Percentiles rank a stretch among this genome's conserved stretches.
phyloP scores from a whole-genome alignment of 2,797 vertebrate species.

The Pteropus rufus region DNA sequence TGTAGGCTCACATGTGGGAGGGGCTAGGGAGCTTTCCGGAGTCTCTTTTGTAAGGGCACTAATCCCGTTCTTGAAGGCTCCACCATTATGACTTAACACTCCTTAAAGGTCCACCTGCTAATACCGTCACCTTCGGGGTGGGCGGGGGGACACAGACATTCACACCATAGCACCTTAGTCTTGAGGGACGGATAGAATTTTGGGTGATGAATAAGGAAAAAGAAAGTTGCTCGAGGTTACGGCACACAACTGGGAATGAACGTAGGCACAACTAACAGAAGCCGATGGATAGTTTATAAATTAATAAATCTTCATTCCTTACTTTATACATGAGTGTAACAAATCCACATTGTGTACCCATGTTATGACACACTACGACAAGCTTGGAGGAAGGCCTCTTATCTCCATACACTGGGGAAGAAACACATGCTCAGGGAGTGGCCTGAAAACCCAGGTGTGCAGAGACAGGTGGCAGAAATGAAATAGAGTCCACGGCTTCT shows the following conservation, averaged over 20 bases:
- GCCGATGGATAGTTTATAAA: background rate
- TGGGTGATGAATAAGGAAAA: background rate
- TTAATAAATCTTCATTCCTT: background rate
- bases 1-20: too few species aligned
- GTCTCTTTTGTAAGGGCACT: background rate
- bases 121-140: background rate
- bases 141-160: background rate
- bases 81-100: background rate
- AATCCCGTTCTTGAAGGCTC: background rate
- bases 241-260: background rate
- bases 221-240: background rate
- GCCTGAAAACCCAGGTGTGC: background rate
- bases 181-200: background rate
- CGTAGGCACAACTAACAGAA: background rate
- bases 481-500: background rate
- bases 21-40: background rate
- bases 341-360: background rate
- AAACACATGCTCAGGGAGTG: background rate
- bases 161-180: background rate
- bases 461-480: background rate
- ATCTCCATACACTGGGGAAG: background rate
- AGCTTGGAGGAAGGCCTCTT: background rate
- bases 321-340: background rate
- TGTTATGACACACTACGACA: rapidly evolving
- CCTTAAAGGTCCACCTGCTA: background rate